Conservation (phyloP, 2,113 vertebrate species). For the Calonectris borealis region DNA sequence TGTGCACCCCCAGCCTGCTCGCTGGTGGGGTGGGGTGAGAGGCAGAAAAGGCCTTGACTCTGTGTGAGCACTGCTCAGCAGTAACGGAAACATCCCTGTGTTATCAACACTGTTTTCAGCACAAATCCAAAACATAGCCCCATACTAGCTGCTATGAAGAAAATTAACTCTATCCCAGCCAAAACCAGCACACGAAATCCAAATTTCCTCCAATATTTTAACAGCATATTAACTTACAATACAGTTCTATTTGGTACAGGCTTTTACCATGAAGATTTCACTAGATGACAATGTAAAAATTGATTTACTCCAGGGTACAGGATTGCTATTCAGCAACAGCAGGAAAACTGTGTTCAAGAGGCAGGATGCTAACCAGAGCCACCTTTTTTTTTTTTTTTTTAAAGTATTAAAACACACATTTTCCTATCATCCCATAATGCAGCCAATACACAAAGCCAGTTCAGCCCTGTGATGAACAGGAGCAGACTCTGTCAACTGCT, state of each 20-base stretch:
- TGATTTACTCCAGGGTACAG: background rate
- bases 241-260: background rate
- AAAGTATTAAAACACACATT: background rate
- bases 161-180: too few relatives aligned
- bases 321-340: background rate
- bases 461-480: background rate
- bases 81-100: too few relatives aligned
- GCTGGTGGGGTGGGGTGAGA: too few relatives aligned
- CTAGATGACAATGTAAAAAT: background rate
- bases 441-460: background rate
- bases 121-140: too few relatives aligned
- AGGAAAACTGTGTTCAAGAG: background rate
- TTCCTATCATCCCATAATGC: background rate
- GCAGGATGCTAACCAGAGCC: background rate
- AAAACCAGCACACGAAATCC: background rate
- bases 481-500: background rate
- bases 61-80: too few relatives aligned
- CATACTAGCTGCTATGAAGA: too few relatives aligned
- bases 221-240: background rate
- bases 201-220: background rate
- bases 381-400: background rate
- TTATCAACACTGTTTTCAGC: too few relatives aligned
- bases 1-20: too few relatives aligned
- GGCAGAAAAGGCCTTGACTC: too few relatives aligned
- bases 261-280: too few relatives aligned